Conservation (phyloP, 2,113 vertebrate species). For the Neodontobutis hainanensis region DNA sequence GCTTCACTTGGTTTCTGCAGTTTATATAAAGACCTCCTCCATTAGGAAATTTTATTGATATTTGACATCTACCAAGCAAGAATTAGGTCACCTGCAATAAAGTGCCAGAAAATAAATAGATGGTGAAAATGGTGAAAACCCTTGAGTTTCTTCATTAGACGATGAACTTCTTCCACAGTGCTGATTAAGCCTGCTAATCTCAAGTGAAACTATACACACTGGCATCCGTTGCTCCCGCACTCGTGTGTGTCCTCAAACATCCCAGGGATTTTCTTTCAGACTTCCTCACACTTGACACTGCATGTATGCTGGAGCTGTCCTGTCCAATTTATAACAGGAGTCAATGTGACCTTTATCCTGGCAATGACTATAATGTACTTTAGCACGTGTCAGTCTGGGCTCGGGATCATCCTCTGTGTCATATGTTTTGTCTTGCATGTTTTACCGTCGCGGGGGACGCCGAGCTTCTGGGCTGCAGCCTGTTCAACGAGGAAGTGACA, state of each 20-base stretch:
- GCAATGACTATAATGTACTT: constrained; percentile 79
- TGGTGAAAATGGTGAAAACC: background rate
- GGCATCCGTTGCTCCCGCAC: constrained; percentile 19
- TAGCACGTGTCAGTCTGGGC: constrained; percentile 81
- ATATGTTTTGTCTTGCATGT: constrained; percentile 77
- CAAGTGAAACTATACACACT: constrained; percentile 57
- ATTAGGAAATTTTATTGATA: no score
- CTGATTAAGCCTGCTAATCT: constrained; percentile 73
- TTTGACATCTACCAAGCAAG: no score
- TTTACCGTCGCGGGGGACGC: constrained; percentile 61
- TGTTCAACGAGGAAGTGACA: constrained; percentile 52
- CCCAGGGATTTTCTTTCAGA: constrained; percentile 75
- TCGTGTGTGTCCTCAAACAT: constrained; percentile 64
- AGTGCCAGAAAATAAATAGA: no score
- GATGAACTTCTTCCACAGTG: constrained; percentile 66
- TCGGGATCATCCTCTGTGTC: constrained; percentile 70
- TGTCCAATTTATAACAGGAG: constrained; percentile 75
- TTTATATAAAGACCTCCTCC: no score
- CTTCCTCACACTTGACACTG: constrained; percentile 77
- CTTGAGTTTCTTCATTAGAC: constrained; percentile 42
- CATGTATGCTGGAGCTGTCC: constrained; percentile 79
- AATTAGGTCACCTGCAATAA: no score
- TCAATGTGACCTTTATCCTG: constrained; percentile 82
- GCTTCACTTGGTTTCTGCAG: no score
- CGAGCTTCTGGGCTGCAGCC: constrained; percentile 31